phyloP scores from a whole-genome alignment of 2,888 invertebrate species.

The Chalcis sispes region DNA sequence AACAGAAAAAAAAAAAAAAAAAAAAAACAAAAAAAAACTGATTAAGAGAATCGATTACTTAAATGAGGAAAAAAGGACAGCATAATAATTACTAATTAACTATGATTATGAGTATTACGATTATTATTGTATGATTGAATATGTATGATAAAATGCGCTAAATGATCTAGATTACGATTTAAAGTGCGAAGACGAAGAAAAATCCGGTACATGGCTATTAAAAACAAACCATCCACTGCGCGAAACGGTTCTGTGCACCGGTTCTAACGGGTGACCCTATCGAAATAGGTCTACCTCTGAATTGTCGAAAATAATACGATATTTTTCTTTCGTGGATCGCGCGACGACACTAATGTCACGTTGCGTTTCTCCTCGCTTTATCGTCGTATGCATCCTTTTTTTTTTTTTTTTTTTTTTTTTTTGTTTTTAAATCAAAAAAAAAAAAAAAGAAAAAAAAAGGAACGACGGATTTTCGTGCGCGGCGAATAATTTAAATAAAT shows the following conservation, averaged over 20 bases:
- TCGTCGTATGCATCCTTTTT: constrained; percentile 56
- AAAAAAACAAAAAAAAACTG: constrained; percentile 55
- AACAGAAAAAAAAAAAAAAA: constrained; percentile 64
- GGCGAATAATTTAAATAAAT: constrained; percentile 27
- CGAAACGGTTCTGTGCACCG: constrained; percentile 70
- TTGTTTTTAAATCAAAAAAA: too few species aligned
- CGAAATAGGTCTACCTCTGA: constrained; percentile 58
- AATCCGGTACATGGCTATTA: constrained; percentile 71
- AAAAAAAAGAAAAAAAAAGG: constrained; percentile 53
- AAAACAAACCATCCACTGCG: constrained; percentile 71
- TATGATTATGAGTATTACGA: constrained; percentile 62
- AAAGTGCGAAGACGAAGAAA: constrained; percentile 65
- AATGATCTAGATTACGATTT: constrained; percentile 69
- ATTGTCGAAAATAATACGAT: constrained; percentile 55
- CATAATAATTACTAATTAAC: constrained; percentile 54
- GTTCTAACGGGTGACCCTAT: constrained; percentile 66
- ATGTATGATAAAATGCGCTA: constrained; percentile 66
- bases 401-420: too few species aligned
- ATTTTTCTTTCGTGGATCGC: constrained; percentile 59
- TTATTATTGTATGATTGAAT: constrained; percentile 61
- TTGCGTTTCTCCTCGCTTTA: constrained; percentile 60
- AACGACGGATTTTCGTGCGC: constrained; percentile 56
- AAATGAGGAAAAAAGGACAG: constrained; percentile 57
- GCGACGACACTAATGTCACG: constrained; percentile 57
- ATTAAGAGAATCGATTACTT: constrained; percentile 68